Percentiles rank a stretch among this genome's conserved stretches.
phyloP scores from a whole-genome alignment of 1,140 invertebrate species.

The Cyphomyrmex costatus region DNA sequence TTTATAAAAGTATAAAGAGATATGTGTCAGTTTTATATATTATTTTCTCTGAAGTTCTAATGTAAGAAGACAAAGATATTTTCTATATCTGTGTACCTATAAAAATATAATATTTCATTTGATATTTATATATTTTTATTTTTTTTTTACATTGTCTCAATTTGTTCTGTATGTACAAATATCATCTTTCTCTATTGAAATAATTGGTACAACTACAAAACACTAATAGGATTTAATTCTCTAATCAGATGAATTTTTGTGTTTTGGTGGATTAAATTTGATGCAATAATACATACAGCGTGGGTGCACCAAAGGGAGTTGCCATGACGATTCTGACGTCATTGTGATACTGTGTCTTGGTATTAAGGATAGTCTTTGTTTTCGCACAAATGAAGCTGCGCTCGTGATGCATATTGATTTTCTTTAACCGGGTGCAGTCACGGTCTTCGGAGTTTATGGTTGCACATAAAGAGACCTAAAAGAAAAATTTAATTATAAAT shows the following conservation, averaged over 20 bases:
- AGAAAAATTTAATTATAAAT: not conserved
- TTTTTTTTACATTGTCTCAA: not conserved
- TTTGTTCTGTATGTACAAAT: not conserved
- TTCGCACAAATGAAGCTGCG: slow-evolving; percentile 40
- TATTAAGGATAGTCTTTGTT: slow-evolving; percentile 36
- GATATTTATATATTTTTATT: not conserved
- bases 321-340: slow-evolving; percentile 75
- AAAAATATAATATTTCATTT: slow-evolving; percentile 2
- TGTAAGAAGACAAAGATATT: not conserved
- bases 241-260: slow-evolving; percentile 21
- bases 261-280: slow-evolving; percentile 14
- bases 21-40: not conserved
- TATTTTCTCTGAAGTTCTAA: not conserved
- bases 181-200: not conserved
- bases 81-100: slow-evolving; percentile 25
- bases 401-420: slow-evolving; percentile 47
- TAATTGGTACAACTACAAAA: not conserved
- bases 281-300: not conserved
- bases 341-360: slow-evolving; percentile 32
- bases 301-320: slow-evolving; percentile 63
- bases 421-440: slow-evolving; percentile 24
- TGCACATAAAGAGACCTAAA: not conserved
- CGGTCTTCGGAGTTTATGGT: slow-evolving; percentile 21
- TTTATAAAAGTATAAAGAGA: not conserved
- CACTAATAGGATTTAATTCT: not conserved